Evolutionary conservation across 2,888 invertebrate species (phyloP).

Genomic region (Aphodius granarius): DNA sequence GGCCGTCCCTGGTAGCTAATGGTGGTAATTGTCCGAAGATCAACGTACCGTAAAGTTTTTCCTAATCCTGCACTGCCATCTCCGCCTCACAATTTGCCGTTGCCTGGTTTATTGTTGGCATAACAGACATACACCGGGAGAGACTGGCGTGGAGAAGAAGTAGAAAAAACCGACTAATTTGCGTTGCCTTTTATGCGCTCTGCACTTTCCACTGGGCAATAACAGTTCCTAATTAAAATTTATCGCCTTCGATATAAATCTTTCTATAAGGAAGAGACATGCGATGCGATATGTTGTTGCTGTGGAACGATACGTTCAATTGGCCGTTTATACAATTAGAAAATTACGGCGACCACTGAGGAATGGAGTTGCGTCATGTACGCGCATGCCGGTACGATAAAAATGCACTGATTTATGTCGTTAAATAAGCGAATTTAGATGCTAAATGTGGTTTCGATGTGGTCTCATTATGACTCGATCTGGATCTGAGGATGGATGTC

Average conservation of each 20-base stretch:
- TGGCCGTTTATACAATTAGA: slow-evolving; percentile 11
- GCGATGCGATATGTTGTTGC: background rate
- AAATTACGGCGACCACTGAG: background rate
- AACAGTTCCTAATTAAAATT: slow-evolving; percentile 15
- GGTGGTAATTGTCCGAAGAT: background rate
- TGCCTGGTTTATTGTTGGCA: background rate
- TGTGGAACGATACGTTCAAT: background rate
- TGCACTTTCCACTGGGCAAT: background rate
- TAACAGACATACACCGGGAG: background rate
- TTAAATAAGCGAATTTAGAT: slow-evolving; percentile 35
- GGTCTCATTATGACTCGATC: slow-evolving; percentile 1
- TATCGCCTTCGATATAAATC: slow-evolving; percentile 12
- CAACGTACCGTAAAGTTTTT: background rate
- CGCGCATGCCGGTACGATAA: slow-evolving; percentile 8
- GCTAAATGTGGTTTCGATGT: slow-evolving; percentile 24
- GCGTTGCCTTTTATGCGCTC: slow-evolving; percentile 5
- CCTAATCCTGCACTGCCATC: background rate
- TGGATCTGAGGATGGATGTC: background rate
- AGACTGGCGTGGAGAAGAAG: background rate
- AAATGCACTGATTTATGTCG: slow-evolving; percentile 27
- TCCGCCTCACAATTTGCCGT: background rate
- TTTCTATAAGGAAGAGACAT: slow-evolving; percentile 3
- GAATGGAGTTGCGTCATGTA: background rate
- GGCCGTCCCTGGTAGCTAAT: background rate
- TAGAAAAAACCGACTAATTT: background rate